phyloP scores from a whole-genome alignment of 1,140 invertebrate species.

The Microplitis demolitor region DNA sequence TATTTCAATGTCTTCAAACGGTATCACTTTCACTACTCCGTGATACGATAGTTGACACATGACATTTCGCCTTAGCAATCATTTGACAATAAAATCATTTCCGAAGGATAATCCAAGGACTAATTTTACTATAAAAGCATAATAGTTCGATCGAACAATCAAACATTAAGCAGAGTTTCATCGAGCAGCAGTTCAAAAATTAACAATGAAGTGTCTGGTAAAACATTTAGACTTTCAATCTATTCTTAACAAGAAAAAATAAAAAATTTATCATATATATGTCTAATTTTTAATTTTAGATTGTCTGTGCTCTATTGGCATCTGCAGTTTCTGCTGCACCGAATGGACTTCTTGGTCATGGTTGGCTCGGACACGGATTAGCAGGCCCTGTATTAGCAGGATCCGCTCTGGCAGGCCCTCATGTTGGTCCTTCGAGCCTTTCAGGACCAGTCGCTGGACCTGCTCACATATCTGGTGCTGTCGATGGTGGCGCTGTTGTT shows the following conservation, averaged over 20 bases:
- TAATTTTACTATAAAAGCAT: slow-evolving; percentile 33
- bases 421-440: slow-evolving; percentile 42
- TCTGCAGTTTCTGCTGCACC: slow-evolving; percentile 46
- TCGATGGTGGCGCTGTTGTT: slow-evolving; percentile 53
- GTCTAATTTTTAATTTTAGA: slow-evolving; percentile 19
- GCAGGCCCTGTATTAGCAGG: slow-evolving; percentile 44
- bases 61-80: neutral
- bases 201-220: neutral
- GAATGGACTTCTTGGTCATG: slow-evolving; percentile 41
- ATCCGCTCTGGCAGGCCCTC: slow-evolving; percentile 45
- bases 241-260: neutral
- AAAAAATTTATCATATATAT: neutral
- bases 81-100: neutral
- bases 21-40: neutral
- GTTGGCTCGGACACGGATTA: slow-evolving; percentile 28
- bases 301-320: slow-evolving; percentile 21
- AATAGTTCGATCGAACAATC: slow-evolving; percentile 6
- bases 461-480: slow-evolving; percentile 52
- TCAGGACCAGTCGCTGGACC: slow-evolving; percentile 53
- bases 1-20: neutral
- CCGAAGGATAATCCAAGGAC: slow-evolving; percentile 24
- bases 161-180: slow-evolving; percentile 2
- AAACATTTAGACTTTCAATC: neutral
- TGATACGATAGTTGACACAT: neutral
- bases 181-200: neutral